These are phyloP conservation scores for Hexactinellida sp. DNA, from an alignment of 37 sponge, comb jelly and placozoan genomes.

Conservation along the genomic window DNA sequence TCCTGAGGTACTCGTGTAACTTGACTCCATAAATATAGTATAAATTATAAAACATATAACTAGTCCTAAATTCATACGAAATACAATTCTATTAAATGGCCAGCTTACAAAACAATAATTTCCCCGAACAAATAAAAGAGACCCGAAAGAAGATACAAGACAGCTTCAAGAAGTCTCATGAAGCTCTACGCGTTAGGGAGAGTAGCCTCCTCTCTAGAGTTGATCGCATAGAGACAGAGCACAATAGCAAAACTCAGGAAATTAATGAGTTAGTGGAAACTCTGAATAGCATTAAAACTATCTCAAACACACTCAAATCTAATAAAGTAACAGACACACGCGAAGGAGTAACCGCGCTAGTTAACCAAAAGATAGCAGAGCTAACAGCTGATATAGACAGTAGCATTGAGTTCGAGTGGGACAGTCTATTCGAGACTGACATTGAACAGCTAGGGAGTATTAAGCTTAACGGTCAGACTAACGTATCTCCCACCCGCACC, in stretches of 20 bases:
- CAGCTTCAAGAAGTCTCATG: conserved; percentile 1
- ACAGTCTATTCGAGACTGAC: neutral
- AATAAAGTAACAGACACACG: neutral
- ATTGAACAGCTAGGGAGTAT: conserved; percentile 15
- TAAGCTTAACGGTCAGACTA: neutral
- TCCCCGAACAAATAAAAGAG: neutral
- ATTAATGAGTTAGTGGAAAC: neutral
- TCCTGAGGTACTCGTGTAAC: neutral
- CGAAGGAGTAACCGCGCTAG: neutral
- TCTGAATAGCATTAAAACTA: neutral
- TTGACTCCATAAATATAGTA: neutral
- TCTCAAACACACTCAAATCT: neutral
- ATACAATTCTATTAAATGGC: neutral
- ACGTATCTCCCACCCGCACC: conserved; percentile 9
- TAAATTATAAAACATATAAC: neutral
- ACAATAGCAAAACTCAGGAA: neutral
- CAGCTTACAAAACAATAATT: neutral
- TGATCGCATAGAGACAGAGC: neutral
- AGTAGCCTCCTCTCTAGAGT: neutral
- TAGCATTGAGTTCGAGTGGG: neutral
- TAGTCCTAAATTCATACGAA: neutral
- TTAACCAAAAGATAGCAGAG: neutral
- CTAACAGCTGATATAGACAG: neutral
- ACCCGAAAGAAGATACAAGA: neutral
- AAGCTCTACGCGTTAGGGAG: neutral